Evolutionary conservation across 1,140 invertebrate genomes (phyloP), one percentile per base, ranked within the genome.

Genomic region (Scaptomyza pallida): DNA sequence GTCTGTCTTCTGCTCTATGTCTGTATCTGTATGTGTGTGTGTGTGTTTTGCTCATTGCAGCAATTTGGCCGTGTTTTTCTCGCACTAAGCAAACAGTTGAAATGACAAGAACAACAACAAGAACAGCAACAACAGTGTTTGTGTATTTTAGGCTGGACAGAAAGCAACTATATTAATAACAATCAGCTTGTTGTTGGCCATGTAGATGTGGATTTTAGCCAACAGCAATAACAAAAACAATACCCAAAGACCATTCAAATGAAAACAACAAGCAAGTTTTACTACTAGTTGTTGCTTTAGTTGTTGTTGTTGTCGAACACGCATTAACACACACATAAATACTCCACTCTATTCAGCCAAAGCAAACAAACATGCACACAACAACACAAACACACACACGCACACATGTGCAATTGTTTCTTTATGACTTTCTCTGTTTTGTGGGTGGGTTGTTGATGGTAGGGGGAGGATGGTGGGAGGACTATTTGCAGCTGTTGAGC

Each of bases 101-200:
- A 67, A 51, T 43, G 69, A 51, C 47, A 57, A 67, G 41, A 72
- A 59, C 47, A 55, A 44, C 9, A 41, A 5, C 15, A 43, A 40
- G 21, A 50, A 48, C 54, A 51, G 19, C 23, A 50, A 26, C 23
- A 26, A 26, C 23, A 26, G 6, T 40, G 9, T 45, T 26, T 54
- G 33, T 63, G 40, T 59, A 30, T 33, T 15, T 55, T 9, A 47
- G 55, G 9, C 43, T 21, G 51, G 48, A 19, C 47, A n/a, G 23
- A 52, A 41, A 57, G 59, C 62, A 62, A 72, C 70, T 75, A 73
- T 75, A 75, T 72, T 75, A 75, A 75, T 75, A 72, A 75, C 73
- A 75, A 75, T 72, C 70, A 75, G 54, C 73, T 75, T 72, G 73
- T 68, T 62, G 73, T 63, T 62, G 70, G 56, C 55, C 55, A 68